Base-by-base conservation (phyloP, 2,888 invertebrate genomes). In the Leptopilina myrica region DNA sequence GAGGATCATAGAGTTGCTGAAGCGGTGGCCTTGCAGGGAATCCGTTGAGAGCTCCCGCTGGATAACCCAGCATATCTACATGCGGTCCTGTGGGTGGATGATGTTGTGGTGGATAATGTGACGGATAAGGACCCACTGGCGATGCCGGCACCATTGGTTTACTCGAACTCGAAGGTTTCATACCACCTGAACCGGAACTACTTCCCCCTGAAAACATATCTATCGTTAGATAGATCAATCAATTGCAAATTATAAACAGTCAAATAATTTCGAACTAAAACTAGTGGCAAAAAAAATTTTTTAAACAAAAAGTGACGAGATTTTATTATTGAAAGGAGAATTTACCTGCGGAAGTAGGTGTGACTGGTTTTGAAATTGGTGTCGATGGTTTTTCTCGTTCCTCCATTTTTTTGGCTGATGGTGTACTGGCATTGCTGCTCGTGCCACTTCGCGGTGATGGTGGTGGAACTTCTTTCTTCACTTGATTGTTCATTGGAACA, bases 381-480 rank as follows among this genome's bases (percentile, higher is more conserved):
- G 98, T 98, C 83, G 96, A 95, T 11, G 98, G 97, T 92, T 97
- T 97, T 88, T 97, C 97, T n/a, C 91, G 85, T 81, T 93, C 93
- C 91, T 96, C 96, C 91, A 96, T 93, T 91, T 97, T 96, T 92
- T 96, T 96, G 83, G 96, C 96, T 80, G 97, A 97, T 1, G 97
- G 97, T 53, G 97, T 97, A 86, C 97, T 97, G n/a, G 97, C 97
- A 91, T 97, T 97, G 88, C 97, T 97, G 81, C 97, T 97, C 59
- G 97, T 96, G 69, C 97, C 97, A 85, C 97, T 97, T 62, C 91
- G 86, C 5, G 91, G 91, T 62, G 91, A 91, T 0, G 91, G 91
- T 3, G 91, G 91, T 33, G 91, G 91, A 4, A 88, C 91, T 91
- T 96, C 96, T 88, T 97, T 96, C 90, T 96, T 96, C 59, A 91